Evolutionary conservation across 2,797 vertebrate species (phyloP), one percentile per base, ranked within the genome.

Genomic region (Xiphorhynchus erythropygius): DNA sequence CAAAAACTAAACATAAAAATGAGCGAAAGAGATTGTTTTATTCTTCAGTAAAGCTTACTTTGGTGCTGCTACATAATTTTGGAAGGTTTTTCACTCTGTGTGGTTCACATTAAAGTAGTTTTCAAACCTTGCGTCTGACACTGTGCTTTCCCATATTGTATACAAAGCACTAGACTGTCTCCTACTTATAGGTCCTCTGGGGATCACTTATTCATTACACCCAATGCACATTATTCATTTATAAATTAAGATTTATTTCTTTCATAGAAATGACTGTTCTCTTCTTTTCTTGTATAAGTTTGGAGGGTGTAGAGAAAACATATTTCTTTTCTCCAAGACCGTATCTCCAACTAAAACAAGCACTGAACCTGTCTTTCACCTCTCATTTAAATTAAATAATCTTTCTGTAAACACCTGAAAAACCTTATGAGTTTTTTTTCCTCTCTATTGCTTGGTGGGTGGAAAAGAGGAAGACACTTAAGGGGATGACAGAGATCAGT

Each of bases 341-440:
- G 4, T n/a, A 11, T 33, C 7, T 73, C 21, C 30, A 52, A 11
- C 17, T 84, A 52, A 68, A 84, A 47, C 21, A 88, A 50, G 3
- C 9, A 35, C 5, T 87, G 14, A 39, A 11, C 3, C 17, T 23
- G 27, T 30, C 35, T 68, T 25, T 67, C 13, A 39, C 6, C 4
- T 55, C 27, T 76, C 19, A 32, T 56, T 87, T 84, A 0, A 33
- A 41, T 35, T 60, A 23, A 56, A n/a, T 47, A 9, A 11, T 62
- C 5, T 69, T 11, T 41, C 37, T 57, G 19, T 33, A 62, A 77
- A 4, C 17, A 44, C 5, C 19, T 32, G 19, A 47, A 50, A 41
- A 17, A 4, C 0, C 5, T 3, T 9, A 11, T 24, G 7, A 0
- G 11, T 37, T 37, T 0, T 6, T 57, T 57, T 44, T n/a, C 5